These are phyloP conservation scores for Apogon talboti DNA, from an alignment of 2,797 vertebrate species.

Conservation along the genomic window DNA sequence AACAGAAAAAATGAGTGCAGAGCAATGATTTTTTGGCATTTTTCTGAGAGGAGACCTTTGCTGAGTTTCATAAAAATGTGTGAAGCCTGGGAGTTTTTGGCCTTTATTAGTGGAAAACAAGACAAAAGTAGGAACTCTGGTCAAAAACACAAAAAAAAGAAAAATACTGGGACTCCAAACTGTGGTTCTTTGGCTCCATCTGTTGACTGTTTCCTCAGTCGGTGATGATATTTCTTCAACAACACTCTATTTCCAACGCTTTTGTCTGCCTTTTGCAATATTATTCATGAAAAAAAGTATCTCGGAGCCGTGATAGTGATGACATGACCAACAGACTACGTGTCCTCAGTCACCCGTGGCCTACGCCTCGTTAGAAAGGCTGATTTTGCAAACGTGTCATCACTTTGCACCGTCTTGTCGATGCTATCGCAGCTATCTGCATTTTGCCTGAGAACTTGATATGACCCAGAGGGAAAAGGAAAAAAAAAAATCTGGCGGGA, in stretches of 20 bases:
- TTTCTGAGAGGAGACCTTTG: conserved; percentile 11
- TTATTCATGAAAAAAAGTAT: conserved; percentile 14
- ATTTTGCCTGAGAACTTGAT: conserved; percentile 80
- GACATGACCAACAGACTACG: conserved; percentile 51
- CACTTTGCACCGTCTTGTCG: conserved; percentile 79
- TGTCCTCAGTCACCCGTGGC: conserved; percentile 69
- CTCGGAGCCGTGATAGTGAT: conserved; percentile 28
- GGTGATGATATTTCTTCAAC: background rate
- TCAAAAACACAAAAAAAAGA: background rate
- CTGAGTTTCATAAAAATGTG: conserved; percentile 1
- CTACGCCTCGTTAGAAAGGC: conserved; percentile 67
- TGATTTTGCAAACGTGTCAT: conserved; percentile 80
- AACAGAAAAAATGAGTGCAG: background rate
- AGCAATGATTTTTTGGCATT: background rate
- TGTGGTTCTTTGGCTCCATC: background rate
- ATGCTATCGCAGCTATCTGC: conserved; percentile 75
- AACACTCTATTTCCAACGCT: background rate
- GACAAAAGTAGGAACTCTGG: background rate
- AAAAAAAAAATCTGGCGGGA: conserved; percentile 41
- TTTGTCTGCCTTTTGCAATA: conserved; percentile 3
- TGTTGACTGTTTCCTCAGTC: conserved; percentile 5
- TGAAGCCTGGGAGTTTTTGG: background rate
- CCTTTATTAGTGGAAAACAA: background rate
- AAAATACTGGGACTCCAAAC: background rate
- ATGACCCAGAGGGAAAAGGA: conserved; percentile 73